Evolutionary conservation across 2,888 invertebrate genomes (phyloP), one percentile per base, ranked within the genome.

Genomic region (Fragum sueziense): DNA sequence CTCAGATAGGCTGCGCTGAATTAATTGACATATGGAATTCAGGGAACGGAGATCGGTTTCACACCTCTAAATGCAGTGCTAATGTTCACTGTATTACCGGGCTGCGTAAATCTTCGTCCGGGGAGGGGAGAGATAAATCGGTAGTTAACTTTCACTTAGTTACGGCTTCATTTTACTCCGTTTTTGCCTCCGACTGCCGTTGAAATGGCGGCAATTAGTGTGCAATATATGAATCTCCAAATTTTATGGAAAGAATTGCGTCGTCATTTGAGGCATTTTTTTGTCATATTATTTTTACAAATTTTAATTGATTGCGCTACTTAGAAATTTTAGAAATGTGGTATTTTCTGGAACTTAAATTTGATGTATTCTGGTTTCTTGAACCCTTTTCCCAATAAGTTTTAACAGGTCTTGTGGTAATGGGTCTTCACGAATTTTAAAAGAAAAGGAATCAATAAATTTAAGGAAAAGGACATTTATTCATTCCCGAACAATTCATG

Each of bases 11-110:
- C 74, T 65, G 81, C 67, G 37, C 41, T 33, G 73, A 76, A 78
- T 82, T 77, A 79, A 80, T 78, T 82, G 80, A 79, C 83, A 84
- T 84, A 84, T 83, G 80, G 80, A 72, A 51, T 70, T 57, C 70
- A 34, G 70, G 70, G 68, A 72, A 65, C 57, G 59, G 77, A 75
- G 69, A 80, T 76, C 57, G 75, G 57, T 72, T 84, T 84, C 80
- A 84, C 84, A 80, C 84, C 69, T 79, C 37, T 70, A 80, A 84
- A 84, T 80, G 83, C 78, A 79, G 74, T 69, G 80, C 76, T 84
- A 84, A 84, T 84, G 83, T 84, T 76, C 76, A 29, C 47, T 51
- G 74, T 75, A 78, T 74, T 75, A 76, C 61, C 52, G 74, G 59
- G 71, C 77, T 73, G 69, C 74, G 67, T 76, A 80, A 84, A 84